phyloP scores from a whole-genome alignment of 2,113 vertebrate species.

The Cyanoliseus patagonus region DNA sequence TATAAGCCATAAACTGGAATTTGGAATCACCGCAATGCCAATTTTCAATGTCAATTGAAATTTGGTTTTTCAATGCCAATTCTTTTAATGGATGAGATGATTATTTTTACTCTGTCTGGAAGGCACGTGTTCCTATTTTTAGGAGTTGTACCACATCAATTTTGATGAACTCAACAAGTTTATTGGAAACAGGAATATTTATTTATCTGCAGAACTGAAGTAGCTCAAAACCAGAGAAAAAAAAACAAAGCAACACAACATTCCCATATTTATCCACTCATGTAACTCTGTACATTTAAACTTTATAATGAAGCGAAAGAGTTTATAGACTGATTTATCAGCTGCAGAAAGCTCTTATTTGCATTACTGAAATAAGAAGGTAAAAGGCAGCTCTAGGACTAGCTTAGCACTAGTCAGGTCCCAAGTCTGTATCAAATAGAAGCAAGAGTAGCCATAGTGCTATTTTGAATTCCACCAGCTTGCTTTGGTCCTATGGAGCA shows the following conservation, averaged over 20 bases:
- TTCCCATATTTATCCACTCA: neutral
- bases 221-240: neutral
- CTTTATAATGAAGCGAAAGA: neutral
- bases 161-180: neutral
- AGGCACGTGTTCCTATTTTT: neutral
- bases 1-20: neutral
- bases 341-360: neutral
- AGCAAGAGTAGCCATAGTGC: neutral
- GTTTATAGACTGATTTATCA: neutral
- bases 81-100: neutral
- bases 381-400: neutral
- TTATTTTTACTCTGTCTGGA: neutral
- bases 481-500: neutral
- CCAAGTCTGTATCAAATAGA: neutral
- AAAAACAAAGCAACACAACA: neutral
- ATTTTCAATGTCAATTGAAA: no score
- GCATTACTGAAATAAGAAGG: neutral
- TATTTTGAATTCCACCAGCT: neutral
- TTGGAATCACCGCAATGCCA: neutral
- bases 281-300: neutral
- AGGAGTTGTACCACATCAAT: neutral
- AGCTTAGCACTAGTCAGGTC: neutral
- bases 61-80: neutral
- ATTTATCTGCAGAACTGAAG: neutral
- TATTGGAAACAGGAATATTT: neutral